phyloP scores from a whole-genome alignment of 23 tunicate species.

The Diplosoma virens region DNA sequence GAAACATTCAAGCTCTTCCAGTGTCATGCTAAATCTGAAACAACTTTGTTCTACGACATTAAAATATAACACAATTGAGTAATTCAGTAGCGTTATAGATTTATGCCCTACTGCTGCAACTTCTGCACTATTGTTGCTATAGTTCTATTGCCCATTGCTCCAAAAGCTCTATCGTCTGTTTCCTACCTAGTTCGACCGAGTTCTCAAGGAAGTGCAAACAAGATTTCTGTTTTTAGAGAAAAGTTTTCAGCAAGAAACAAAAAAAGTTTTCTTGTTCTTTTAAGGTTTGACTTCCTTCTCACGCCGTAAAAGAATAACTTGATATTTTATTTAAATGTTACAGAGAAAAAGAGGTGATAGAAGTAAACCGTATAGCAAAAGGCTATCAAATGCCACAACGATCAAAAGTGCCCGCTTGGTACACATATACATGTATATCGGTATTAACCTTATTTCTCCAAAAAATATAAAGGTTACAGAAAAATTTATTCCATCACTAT shows the following conservation, averaged over 20 bases:
- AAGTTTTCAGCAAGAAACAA: background rate
- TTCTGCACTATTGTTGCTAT: too few species aligned
- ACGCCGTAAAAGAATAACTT: slow-evolving; percentile 1
- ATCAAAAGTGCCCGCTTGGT: slow-evolving; percentile 11
- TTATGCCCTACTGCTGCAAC: too few species aligned
- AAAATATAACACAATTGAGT: too few species aligned
- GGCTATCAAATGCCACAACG: background rate
- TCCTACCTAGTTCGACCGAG: too few species aligned
- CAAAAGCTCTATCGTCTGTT: too few species aligned
- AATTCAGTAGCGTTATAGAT: too few species aligned
- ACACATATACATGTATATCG: too few species aligned
- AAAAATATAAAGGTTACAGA: background rate
- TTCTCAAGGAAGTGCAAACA: background rate
- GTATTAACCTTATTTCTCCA: background rate
- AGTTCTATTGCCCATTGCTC: too few species aligned
- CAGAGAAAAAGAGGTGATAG: slow-evolving; percentile 13
- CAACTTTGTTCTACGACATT: too few species aligned
- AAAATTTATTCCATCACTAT: slow-evolving; percentile 3
- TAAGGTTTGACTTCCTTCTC: slow-evolving; percentile 1
- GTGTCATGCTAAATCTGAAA: too few species aligned
- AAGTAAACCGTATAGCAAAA: background rate
- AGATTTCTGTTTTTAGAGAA: slow-evolving; percentile 17
- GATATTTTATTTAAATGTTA: background rate
- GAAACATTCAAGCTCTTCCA: too few species aligned
- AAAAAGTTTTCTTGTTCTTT: background rate